phyloP scores from a whole-genome alignment of 2,113 vertebrate species.

The Callithrix jacchus region DNA sequence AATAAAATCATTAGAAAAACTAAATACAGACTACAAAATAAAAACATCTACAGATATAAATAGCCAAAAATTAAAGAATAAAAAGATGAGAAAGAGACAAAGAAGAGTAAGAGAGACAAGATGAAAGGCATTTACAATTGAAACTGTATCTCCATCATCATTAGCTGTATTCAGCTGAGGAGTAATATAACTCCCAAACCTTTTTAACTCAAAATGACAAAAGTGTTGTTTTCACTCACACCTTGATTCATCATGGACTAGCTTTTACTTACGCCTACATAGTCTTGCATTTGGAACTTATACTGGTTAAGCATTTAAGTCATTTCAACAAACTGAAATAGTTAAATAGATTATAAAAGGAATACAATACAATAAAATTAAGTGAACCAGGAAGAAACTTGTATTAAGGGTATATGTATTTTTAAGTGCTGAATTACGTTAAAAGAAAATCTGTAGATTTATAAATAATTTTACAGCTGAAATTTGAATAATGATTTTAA shows the following conservation, averaged over 20 bases:
- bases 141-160: background rate
- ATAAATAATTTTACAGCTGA: background rate
- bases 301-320: background rate
- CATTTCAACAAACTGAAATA: background rate
- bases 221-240: background rate
- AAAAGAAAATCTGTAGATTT: background rate
- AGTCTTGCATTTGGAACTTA: background rate
- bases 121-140: background rate
- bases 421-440: too few relatives aligned
- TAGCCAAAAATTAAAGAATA: background rate
- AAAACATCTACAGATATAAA: background rate
- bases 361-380: background rate
- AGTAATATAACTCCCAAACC: background rate
- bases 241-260: background rate
- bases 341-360: background rate
- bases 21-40: background rate
- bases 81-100: background rate
- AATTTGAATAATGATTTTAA: background rate
- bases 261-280: background rate
- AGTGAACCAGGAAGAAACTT: background rate
- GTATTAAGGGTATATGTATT: background rate
- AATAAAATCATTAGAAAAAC: background rate
- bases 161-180: background rate
- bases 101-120: background rate
- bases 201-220: background rate